Percentiles rank a stretch among this genome's conserved stretches.
Evolutionary conservation across 2,797 vertebrate genomes (phyloP).

Genomic region (Lepilemur ruficaudatus): DNA sequence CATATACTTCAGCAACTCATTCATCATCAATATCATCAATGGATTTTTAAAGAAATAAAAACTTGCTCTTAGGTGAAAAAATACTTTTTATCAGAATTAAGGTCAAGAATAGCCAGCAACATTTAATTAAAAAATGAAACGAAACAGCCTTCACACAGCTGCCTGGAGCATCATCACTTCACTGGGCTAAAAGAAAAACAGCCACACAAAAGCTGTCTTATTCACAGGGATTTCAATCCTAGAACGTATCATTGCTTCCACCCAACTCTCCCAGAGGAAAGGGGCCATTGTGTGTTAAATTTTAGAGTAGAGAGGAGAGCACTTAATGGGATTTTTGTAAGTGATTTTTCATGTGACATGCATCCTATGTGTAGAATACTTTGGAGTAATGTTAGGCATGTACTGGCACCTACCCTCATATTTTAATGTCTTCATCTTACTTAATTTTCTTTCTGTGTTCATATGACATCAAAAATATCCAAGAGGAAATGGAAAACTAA

Average conservation of each 20-base stretch:
- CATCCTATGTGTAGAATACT: not conserved
- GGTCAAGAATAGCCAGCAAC: not conserved
- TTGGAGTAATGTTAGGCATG: not conserved
- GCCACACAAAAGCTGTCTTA: not conserved
- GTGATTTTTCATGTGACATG: not conserved
- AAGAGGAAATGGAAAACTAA: not conserved
- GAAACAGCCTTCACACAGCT: not conserved
- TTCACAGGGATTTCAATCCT: not conserved
- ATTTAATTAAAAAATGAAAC: not conserved
- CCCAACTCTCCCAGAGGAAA: not conserved
- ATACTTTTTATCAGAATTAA: conserved; percentile 1
- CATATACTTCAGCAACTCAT: not conserved
- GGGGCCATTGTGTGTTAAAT: not conserved
- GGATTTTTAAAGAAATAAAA: conserved; percentile 18
- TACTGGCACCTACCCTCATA: not conserved
- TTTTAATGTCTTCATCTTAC: not conserved
- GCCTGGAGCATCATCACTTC: not conserved
- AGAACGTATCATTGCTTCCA: not conserved
- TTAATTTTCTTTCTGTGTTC: conserved; percentile 27
- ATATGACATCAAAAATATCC: not conserved
- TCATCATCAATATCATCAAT: not conserved
- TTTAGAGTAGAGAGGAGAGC: not conserved
- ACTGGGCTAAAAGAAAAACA: not conserved
- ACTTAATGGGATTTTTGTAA: not conserved
- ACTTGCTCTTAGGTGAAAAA: not conserved